Base-by-base conservation (phyloP, 2,113 vertebrate genomes). In the Corapipo altera region DNA sequence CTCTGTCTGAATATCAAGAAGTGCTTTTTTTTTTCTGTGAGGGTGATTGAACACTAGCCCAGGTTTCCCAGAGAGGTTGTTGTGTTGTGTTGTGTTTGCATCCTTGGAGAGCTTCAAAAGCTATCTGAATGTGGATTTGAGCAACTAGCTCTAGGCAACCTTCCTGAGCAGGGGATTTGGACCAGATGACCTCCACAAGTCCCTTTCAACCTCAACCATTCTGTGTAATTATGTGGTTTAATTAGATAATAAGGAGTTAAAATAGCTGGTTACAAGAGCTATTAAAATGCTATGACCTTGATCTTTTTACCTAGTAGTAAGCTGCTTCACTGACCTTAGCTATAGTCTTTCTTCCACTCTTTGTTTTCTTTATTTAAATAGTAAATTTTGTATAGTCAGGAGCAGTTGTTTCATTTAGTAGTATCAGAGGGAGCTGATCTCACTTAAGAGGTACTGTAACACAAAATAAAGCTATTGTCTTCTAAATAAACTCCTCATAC, bases 11-110 rank as follows among this genome's bases (percentile, higher is more conserved):
- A 16, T 22, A 51, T 19, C 12, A 83, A 62, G 20, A n/a, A 48
- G 21, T 37, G 8, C 0, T 5, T 8, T 48, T 39, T 46, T 12
- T 11, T 49, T 39, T 4, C 24, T 43, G 6, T 4, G 1, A 28
- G 37, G 8, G 7, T 79, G 23, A 32, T 32, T 4, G 3, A 70
- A 71, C 9, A 19, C 16, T 30, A 22, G 17, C 6, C 15, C 9
- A 0, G 0, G 13, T 59, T 93, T 61, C 12, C 32, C 19, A 86
- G 61, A 55, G 58, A 28, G 5, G 17, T 32, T 74, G 8, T 46
- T 41, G 16, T 44, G 16, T 70, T 32, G 27, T 74, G 8, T 46
- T 41, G 16, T 44, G 16, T 70, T 32, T 74, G 12, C 22, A 30
- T 55, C 15, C 14, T 66, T 69, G 28, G 30, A 75, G 35, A 37